Conservation (phyloP, 2,888 invertebrate species). For the Dendrolimus pini region DNA sequence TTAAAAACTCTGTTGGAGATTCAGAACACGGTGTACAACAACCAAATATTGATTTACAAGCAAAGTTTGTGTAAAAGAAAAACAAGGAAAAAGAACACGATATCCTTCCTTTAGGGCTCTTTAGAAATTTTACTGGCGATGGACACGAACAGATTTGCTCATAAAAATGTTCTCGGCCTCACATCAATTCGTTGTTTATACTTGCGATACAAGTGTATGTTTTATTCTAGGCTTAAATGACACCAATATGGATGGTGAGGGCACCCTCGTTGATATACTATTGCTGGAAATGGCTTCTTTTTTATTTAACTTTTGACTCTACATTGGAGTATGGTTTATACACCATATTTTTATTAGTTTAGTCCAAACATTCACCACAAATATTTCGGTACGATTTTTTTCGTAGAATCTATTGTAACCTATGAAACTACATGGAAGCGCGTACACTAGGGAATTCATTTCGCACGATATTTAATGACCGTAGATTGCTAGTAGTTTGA, state of each 20-base stretch:
- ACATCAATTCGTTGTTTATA: conserved; percentile 25
- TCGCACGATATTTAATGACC: too few relatives aligned
- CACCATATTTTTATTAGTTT: too few relatives aligned
- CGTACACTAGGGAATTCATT: too few relatives aligned
- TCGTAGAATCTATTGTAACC: too few relatives aligned
- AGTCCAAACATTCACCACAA: too few relatives aligned
- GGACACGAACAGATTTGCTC: not conserved
- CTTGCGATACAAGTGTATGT: conserved; percentile 29
- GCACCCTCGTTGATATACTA: conserved; percentile 9
- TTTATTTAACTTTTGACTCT: too few relatives aligned
- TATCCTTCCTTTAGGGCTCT: not conserved
- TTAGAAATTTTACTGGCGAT: not conserved
- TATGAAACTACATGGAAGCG: too few relatives aligned
- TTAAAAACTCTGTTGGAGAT: too few relatives aligned
- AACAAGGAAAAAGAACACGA: not conserved
- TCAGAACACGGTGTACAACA: not conserved
- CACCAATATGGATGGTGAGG: conserved; percentile 24
- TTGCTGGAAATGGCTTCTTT: conserved; percentile 11
- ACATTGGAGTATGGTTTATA: too few relatives aligned
- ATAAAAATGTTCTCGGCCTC: conserved; percentile 11
- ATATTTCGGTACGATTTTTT: too few relatives aligned
- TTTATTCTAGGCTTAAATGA: conserved; percentile 33
- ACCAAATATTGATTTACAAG: not conserved
- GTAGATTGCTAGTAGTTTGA: too few relatives aligned
- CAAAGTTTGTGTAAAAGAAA: not conserved